A percentile compares a stretch with the other conserved stretches of the same genome.
phyloP scores from a whole-genome alignment of 2,888 invertebrate species.

The Notocelia uddmanniana region DNA sequence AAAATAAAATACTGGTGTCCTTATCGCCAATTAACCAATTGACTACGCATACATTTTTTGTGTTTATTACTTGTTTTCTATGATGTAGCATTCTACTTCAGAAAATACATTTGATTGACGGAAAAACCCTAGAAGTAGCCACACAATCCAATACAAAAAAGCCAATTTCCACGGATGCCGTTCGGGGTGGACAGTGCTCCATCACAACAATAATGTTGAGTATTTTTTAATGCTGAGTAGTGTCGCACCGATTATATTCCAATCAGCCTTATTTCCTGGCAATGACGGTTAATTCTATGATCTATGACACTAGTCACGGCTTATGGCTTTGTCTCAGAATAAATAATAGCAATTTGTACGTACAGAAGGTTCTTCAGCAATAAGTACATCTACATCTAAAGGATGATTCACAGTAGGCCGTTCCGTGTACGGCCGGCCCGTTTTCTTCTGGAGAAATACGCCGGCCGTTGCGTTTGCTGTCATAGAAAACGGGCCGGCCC shows the following conservation, averaged over 20 bases:
- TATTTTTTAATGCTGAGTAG: background rate
- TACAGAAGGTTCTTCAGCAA: no score
- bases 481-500: no score
- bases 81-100: background rate
- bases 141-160: background rate
- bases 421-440: no score
- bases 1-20: no score
- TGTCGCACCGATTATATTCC: slow-evolving; percentile 4
- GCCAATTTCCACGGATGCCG: background rate
- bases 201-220: background rate
- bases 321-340: background rate
- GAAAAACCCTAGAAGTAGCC: background rate
- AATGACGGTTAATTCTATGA: background rate
- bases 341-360: no score
- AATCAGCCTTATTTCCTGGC: slow-evolving; percentile 24
- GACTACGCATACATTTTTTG: no score
- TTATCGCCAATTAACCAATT: no score
- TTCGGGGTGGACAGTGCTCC: background rate
- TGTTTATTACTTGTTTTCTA: background rate
- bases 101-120: background rate
- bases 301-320: background rate
- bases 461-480: no score
- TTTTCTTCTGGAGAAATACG: no score
- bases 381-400: no score
- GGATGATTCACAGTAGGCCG: no score